Base-by-base conservation (phyloP, 2,113 vertebrate species). In the Vulpes vulpes region DNA sequence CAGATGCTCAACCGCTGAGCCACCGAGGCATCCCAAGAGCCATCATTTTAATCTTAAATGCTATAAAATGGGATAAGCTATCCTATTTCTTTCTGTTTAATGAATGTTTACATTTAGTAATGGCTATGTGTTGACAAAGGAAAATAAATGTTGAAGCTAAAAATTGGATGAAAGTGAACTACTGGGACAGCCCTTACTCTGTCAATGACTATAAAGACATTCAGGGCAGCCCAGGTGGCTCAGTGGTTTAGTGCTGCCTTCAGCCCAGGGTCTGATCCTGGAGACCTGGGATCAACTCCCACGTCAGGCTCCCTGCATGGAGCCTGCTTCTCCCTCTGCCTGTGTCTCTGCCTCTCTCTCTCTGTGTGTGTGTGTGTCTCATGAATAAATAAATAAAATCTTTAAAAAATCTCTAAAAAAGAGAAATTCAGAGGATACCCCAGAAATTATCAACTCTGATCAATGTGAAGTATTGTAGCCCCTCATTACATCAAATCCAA, bases 401-500 rank as follows among this genome's bases (percentile, higher is more conserved):
- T 43, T 43, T 43, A 5, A 43, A 43, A 43, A 43, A 43, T 43
- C 43, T 43, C 43, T 43, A 7, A 43, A 43, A 43, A 43, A 81
- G 92, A 64, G 7, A 32, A 19, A 79, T 11, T 83, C 32, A 87
- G 17, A 94, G 20, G 5, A 11, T 16, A 82, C n/a, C 99, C 98
- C 83, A 98, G 83, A 71, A 87, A 94, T 78, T 20, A 91, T 88
- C 67, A 88, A 99, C 94, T 96, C 99, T 98, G 95, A 99, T 19
- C 55, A 97, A 43, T 98, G 51, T 65, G 98, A 98, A 3, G 99
- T 99, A 96, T 99, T 99, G 0, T 99, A 99, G 97, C 99, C 99
- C 91, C 98, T 99, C 76, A 99, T 90, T 99, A 99, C 99, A 98
- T 99, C 99, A 38, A 99, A 99, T 97, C 99, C 97, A 38, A 87